Base-by-base conservation (phyloP, 2,113 vertebrate species). In the Percina caprodes region DNA sequence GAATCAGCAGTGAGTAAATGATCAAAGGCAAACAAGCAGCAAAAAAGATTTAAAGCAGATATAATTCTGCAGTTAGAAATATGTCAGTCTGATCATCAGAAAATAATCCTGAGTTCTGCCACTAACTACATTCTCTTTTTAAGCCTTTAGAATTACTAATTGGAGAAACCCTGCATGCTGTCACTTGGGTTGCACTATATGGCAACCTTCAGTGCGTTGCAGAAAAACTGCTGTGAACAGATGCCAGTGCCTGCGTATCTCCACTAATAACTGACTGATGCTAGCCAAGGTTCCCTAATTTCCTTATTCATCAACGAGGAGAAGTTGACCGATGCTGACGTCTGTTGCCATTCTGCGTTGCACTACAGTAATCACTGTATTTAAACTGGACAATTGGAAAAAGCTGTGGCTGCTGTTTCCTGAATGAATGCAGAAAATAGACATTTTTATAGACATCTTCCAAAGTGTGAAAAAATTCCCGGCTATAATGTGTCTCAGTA, bases 291-390 rank as follows among this genome's bases (percentile, higher is more conserved):
- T 21, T 60, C 51, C 33, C 26, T 66, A 26, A 58, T 79, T 55
- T 78, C 80, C 26, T 60, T 81, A 72, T 81, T 84, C 69, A 75
- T 79, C 65, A 70, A 33, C 4, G 19, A 77, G 33, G 24, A 61
- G 52, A 52, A 42, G 72, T 33, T 69, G 61, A 74, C 30, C 55
- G 0, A 16, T 19, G 55, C 51, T 23, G 9, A 18, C 55, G 5
- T 61, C 61, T 85, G 39, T 24, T 61, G 52, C 66, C 69, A 33
- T 80, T 85, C 82, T 73, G 65, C 33, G 26, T 73, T 59, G 78
- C 61, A 13, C 21, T 48, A 23, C 75, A 30, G 61, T 87, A 77
- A 87, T 87, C 61, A 85, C 24, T 66, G 60, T 68, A 56, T 79
- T 82, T 67, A 76, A 75, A 49, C 15, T 13, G 18, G 70, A 65